Conservation (phyloP, 2,113 vertebrate genomes). For the Strix aluco region DNA sequence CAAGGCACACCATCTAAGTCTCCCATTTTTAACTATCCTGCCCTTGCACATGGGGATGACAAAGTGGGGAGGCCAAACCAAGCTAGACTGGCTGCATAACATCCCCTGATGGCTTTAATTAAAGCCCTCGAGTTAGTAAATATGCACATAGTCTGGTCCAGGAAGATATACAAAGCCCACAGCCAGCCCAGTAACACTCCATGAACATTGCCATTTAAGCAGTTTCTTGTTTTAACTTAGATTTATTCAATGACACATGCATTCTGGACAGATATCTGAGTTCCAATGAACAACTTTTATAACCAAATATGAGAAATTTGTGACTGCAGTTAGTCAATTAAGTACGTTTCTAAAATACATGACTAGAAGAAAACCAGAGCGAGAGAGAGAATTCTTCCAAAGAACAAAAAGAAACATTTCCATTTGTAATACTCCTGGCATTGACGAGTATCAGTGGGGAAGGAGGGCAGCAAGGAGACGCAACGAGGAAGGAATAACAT, state of each 20-base stretch:
- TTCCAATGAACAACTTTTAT: conserved; percentile 62
- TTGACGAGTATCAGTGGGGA: conserved; percentile 1
- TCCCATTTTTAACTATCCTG: background rate
- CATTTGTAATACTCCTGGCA: conserved; percentile 60
- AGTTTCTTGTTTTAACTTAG: conserved; percentile 62
- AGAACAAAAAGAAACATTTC: conserved; percentile 45
- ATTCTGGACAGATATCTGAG: conserved; percentile 69
- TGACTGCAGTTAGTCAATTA: conserved; percentile 52
- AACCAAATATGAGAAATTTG: conserved; percentile 63
- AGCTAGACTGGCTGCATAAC: background rate
- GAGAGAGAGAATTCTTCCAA: conserved; percentile 64
- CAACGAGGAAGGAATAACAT: background rate
- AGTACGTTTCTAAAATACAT: conserved; percentile 63
- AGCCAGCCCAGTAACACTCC: background rate
- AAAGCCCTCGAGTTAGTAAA: conserved; percentile 30
- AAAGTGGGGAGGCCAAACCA: background rate
- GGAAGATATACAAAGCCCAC: background rate
- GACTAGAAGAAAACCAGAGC: conserved; percentile 65
- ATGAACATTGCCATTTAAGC: background rate
- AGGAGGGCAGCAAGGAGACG: conserved; percentile 32
- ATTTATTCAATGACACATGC: conserved; percentile 82
- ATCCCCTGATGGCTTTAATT: conserved; percentile 56
- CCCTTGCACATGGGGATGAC: background rate
- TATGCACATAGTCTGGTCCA: background rate
- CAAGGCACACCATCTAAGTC: background rate